phyloP scores from a whole-genome alignment of 2,797 vertebrate species.

The Lacerta bilineata region DNA sequence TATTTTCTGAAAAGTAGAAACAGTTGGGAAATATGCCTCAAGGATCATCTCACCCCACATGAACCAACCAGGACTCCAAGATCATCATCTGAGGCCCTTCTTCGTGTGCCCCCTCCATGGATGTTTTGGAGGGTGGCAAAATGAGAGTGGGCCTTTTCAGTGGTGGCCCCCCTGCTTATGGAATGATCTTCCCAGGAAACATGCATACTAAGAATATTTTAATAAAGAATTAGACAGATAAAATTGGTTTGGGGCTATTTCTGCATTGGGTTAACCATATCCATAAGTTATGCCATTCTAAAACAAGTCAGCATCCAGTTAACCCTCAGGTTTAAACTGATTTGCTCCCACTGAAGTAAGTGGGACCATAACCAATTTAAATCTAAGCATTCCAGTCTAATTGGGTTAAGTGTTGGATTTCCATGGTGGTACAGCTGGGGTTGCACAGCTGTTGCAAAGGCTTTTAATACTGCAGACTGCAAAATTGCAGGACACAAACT shows the following conservation, averaged over 20 bases:
- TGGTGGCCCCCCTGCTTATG: too few species aligned
- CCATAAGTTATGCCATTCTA: background rate
- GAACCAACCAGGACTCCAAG: too few species aligned
- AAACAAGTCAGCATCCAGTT: background rate
- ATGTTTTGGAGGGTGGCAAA: too few species aligned
- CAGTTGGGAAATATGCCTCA: background rate
- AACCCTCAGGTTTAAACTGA: background rate
- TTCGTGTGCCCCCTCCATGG: too few species aligned
- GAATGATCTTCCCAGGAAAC: too few species aligned
- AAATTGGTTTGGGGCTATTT: background rate
- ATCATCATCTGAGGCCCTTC: too few species aligned
- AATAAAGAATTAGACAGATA: background rate
- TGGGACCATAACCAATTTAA: slow-evolving; percentile 3
- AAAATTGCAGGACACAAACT: slow-evolving; percentile 47
- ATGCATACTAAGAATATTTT: background rate
- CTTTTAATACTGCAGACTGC: slow-evolving; percentile 49
- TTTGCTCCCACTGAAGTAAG: background rate
- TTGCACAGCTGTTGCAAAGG: slow-evolving; percentile 48
- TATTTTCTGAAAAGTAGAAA: background rate
- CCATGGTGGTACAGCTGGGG: background rate
- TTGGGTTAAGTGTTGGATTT: background rate
- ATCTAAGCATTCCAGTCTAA: background rate
- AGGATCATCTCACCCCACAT: too few species aligned
- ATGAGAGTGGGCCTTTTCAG: too few species aligned
- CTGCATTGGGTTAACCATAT: background rate